Base-by-base conservation (phyloP, 1,140 invertebrate species). In the Bombus superbus region DNA sequence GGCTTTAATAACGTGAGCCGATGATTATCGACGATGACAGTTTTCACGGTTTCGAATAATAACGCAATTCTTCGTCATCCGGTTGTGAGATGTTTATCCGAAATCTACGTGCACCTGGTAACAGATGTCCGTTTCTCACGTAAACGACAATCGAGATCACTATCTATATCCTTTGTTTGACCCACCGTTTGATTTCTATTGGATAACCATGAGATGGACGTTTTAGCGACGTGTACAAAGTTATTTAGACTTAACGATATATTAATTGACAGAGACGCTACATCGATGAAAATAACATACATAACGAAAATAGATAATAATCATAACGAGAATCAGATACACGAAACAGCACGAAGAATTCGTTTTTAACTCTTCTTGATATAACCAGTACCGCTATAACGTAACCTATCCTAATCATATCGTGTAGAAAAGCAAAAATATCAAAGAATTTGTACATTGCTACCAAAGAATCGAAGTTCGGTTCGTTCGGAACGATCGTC, bases 111-210 rank as follows among this genome's bases (percentile, higher is more conserved):
- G 89, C 85, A 87, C 85, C 83, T 84, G 88, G 79, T 73, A 89
- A 83, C 94, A 93, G 92, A 94, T 94, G 94, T 91, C 82, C 85
- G 77, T 87, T 94, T 94, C 93, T 89, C 90, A 92, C 87, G 84
- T 83, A 75, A 92, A 87, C 82, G 84, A 92, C 85, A 92, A 92
- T 91, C 83, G 80, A 91, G 91, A 94, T 92, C 88, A 72, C 86
- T 83, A 91, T 92, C 88, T 75, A 79, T 68, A 64, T 76, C 66
- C 72, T 85, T 88, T 83, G 85, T 81, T 84, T 85, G 78, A 13
- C 66, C 68, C 72, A 62, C 35, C 79, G 83, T 82, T 87, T 76
- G 83, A 89, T 88, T 59, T n/a, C 72, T 28, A 40, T 44, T 18
- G 4, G 72, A 82, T 86, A 86, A 85, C n/a, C 38, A 59, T 28